phyloP scores from a whole-genome alignment of 2,888 invertebrate species.

The Drosophila aldrichi region DNA sequence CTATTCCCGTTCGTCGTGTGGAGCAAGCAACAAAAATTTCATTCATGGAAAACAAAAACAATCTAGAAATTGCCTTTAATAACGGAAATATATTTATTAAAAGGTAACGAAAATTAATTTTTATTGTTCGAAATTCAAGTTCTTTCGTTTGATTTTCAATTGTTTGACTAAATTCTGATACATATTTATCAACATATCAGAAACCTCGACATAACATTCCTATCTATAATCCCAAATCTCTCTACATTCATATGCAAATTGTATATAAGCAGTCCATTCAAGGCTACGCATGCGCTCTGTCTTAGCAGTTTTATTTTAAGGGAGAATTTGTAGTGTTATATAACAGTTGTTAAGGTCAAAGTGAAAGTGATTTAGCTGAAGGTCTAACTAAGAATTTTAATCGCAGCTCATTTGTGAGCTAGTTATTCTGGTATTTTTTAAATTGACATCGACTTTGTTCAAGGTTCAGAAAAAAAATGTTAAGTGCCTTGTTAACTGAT shows the following conservation, averaged over 20 bases:
- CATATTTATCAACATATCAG: slow-evolving; percentile 19
- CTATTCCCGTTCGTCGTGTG: slow-evolving; percentile 32
- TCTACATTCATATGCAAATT: slow-evolving; percentile 14
- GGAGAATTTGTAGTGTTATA: slow-evolving; percentile 42
- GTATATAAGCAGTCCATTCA: slow-evolving; percentile 25
- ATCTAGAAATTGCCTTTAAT: slow-evolving; percentile 85
- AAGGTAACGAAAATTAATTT: slow-evolving; percentile 77
- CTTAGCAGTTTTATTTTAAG: slow-evolving; percentile 24
- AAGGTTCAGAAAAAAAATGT: neutral
- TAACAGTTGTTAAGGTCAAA: slow-evolving; percentile 39
- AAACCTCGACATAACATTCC: slow-evolving; percentile 12
- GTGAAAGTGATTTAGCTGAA: slow-evolving; percentile 18
- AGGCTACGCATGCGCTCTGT: slow-evolving; percentile 56
- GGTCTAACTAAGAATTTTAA: slow-evolving; percentile 16
- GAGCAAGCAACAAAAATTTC: slow-evolving; percentile 60
- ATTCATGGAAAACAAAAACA: slow-evolving; percentile 85
- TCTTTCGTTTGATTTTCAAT: slow-evolving; percentile 8
- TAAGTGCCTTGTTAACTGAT: neutral
- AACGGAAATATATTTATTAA: slow-evolving; percentile 85
- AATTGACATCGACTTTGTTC: slow-evolving; percentile 1
- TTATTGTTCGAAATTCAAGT: slow-evolving; percentile 6
- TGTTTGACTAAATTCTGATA: neutral
- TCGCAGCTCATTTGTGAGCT: neutral
- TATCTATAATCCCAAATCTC: slow-evolving; percentile 12
- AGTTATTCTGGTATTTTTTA: slow-evolving; percentile 31